Conservation (phyloP, 1,140 invertebrate species). For the Papilio aristodemus region DNA sequence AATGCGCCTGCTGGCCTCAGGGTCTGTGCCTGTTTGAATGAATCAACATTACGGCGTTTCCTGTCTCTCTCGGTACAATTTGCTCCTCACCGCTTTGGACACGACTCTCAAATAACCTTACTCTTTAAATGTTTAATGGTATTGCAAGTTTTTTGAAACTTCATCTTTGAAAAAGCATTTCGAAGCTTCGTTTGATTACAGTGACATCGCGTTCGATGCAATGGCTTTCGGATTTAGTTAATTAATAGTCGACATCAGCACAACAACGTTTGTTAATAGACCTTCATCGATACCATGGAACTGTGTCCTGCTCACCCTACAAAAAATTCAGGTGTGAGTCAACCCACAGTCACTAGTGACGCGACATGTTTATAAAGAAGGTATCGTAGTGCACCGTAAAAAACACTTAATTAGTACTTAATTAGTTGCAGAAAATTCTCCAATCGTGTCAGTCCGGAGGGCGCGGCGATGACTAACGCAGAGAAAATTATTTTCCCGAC, state of each 20-base stretch:
- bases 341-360: not conserved
- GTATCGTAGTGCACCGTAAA: not conserved
- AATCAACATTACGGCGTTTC: constrained; percentile 1
- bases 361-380: not conserved
- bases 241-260: not conserved
- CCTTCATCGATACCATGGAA: not conserved
- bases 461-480: not conserved
- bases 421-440: not conserved
- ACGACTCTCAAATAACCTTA: not conserved
- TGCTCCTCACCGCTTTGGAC: too few species aligned
- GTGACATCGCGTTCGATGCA: not conserved
- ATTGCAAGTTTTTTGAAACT: not conserved
- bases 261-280: not conserved
- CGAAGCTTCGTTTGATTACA: not conserved
- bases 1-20: too few species aligned
- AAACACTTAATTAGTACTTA: not conserved
- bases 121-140: not conserved
- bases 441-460: not conserved
- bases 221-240: not conserved
- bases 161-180: not conserved
- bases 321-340: not conserved
- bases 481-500: not conserved
- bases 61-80: not conserved
- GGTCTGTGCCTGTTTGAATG: not conserved
- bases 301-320: not conserved